A percentile compares a stretch with the other conserved stretches of the same genome.
phyloP scores from a whole-genome alignment of 2,113 vertebrate genomes.

The Elephantulus edwardii region DNA sequence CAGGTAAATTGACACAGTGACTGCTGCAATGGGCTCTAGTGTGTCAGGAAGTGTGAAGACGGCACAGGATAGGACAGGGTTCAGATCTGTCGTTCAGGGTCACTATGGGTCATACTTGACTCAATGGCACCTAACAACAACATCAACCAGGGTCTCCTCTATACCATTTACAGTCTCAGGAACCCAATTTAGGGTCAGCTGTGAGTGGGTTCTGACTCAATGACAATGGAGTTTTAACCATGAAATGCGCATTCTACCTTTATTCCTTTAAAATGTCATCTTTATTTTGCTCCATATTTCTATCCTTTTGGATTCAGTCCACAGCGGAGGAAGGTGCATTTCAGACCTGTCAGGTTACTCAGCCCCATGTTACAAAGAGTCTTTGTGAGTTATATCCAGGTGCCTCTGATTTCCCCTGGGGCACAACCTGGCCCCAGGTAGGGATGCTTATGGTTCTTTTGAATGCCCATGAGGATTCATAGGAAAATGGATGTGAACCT shows the following conservation, averaged over 20 bases:
- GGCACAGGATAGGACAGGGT: too few relatives aligned
- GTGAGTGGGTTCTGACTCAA: too few relatives aligned
- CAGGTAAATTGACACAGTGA: too few relatives aligned
- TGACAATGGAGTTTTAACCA: neutral
- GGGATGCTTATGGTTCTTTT: neutral
- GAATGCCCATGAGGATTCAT: neutral
- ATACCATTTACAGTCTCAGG: too few relatives aligned
- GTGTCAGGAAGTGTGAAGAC: too few relatives aligned
- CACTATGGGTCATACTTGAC: too few relatives aligned
- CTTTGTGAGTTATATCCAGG: constrained; percentile 35
- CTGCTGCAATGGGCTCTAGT: too few relatives aligned
- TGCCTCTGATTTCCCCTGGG: neutral
- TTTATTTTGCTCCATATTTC: constrained; percentile 27
- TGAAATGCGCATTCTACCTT: neutral
- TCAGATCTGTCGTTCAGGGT: too few relatives aligned
- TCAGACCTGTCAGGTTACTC: constrained; percentile 50
- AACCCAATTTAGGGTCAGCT: too few relatives aligned
- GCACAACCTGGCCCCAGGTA: neutral
- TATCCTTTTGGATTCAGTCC: constrained; percentile 28
- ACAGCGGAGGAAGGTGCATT: constrained; percentile 38
- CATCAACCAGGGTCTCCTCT: too few relatives aligned
- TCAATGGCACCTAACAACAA: too few relatives aligned
- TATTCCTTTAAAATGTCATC: constrained; percentile 14
- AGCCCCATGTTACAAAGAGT: constrained; percentile 3
- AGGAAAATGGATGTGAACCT: neutral